Conservation (phyloP, 2,888 invertebrate species). For the Carterocephalus palaemon region DNA sequence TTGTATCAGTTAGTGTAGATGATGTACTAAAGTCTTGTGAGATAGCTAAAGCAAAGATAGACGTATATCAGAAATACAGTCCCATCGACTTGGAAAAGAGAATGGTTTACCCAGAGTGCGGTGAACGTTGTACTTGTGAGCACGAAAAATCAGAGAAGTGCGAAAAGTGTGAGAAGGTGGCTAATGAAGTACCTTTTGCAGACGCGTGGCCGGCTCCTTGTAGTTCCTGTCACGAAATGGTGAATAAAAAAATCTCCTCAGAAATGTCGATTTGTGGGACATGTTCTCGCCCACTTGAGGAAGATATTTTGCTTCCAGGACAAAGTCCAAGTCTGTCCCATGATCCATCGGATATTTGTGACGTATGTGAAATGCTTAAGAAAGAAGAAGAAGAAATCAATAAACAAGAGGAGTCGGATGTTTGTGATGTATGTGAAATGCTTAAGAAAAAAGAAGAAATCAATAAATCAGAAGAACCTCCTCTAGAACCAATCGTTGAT, state of each 20-base stretch:
- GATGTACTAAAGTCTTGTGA: conserved; percentile 38
- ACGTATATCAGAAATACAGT: conserved; percentile 21
- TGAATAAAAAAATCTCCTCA: conserved; percentile 13
- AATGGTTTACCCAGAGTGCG: conserved; percentile 9
- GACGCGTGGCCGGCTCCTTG: conserved; percentile 13
- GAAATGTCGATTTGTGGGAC: conserved; percentile 17
- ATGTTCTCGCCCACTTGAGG: conserved; percentile 22
- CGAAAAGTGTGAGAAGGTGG: conserved; percentile 9
- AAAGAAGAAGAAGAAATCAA: conserved; percentile 1
- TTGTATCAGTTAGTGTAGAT: conserved; percentile 36
- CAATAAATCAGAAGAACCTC: neutral
- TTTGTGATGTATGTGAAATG: conserved; percentile 19
- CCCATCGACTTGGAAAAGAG: conserved; percentile 12
- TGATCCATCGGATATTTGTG: conserved; percentile 9
- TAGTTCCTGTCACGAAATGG: conserved; percentile 16
- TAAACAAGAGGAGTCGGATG: neutral
- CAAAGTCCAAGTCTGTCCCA: neutral
- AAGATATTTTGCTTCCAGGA: conserved; percentile 11
- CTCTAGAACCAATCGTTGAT: conserved; percentile 20
- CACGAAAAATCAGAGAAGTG: conserved; percentile 4
- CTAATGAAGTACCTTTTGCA: neutral
- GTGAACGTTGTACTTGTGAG: conserved; percentile 15
- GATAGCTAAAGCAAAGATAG: conserved; percentile 35
- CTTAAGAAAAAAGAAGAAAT: conserved; percentile 5
- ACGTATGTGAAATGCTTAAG: conserved; percentile 16